A percentile compares a stretch with the other conserved stretches of the same genome.
These are phyloP conservation scores for Tinea trinotella DNA, from an alignment of 2,888 invertebrate species.

Conservation along the genomic window DNA sequence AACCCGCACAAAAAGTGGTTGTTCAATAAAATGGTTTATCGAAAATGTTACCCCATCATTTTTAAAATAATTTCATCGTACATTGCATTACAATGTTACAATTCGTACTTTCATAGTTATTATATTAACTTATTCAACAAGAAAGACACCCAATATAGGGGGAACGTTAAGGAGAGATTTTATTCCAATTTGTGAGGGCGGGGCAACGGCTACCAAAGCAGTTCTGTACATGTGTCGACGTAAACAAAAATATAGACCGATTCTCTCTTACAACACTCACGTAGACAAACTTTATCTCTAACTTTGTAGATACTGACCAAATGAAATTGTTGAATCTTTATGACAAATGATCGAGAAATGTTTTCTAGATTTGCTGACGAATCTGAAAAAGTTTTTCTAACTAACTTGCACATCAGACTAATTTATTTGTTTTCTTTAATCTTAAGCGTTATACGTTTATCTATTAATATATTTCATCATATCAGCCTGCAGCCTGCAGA, in stretches of 20 bases:
- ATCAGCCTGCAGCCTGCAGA: no score
- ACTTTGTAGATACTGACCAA: background rate
- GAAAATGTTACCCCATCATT: background rate
- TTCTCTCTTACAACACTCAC: background rate
- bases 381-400: background rate
- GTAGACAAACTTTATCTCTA: slow-evolving; percentile 1
- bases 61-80: background rate
- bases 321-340: slow-evolving; percentile 41
- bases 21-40: background rate
- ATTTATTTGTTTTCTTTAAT: no score
- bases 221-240: slow-evolving; percentile 1
- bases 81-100: background rate
- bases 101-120: background rate
- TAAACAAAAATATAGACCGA: slow-evolving; percentile 3
- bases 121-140: background rate
- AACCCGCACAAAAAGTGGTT: background rate
- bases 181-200: background rate
- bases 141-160: background rate
- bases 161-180: background rate
- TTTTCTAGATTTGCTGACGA: background rate
- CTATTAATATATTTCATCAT: no score
- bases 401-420: background rate
- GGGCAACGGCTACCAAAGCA: background rate
- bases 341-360: slow-evolving; percentile 28
- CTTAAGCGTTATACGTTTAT: no score